Conservation (phyloP, 2,888 invertebrate species). For the Ceriagrion tenellum region DNA sequence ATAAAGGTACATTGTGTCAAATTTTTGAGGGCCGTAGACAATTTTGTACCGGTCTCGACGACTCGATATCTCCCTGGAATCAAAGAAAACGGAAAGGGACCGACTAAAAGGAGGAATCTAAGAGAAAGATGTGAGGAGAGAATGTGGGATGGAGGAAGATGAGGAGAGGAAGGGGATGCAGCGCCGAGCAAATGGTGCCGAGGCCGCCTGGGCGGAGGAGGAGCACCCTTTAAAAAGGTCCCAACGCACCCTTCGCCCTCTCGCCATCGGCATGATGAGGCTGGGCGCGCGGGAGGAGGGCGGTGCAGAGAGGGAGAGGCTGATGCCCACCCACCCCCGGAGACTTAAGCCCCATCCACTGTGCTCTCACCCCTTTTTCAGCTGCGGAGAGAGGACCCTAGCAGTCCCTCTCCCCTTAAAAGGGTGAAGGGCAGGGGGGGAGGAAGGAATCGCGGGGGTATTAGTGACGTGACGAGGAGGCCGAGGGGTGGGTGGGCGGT, state of each 20-base stretch:
- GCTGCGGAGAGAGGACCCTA: background rate
- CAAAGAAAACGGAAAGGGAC: too few species aligned
- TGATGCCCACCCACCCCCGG: constrained; percentile 20
- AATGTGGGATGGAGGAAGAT: background rate
- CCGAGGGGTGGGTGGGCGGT: background rate
- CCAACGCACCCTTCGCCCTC: background rate
- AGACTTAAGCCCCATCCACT: constrained; percentile 55
- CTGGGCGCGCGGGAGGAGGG: background rate
- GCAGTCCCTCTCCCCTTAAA: background rate
- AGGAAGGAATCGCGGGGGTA: constrained; percentile 23
- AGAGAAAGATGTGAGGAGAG: background rate
- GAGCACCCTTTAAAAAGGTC: background rate
- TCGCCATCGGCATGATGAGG: background rate
- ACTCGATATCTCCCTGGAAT: too few species aligned
- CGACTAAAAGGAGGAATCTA: too few species aligned
- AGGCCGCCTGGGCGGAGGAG: background rate
- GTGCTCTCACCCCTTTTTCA: constrained; percentile 31
- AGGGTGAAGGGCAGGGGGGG: constrained; percentile 14
- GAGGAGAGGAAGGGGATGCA: background rate
- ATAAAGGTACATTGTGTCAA: too few species aligned
- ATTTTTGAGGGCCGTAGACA: too few species aligned
- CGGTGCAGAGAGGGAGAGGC: background rate
- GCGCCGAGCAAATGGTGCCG: background rate
- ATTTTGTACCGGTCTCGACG: too few species aligned
- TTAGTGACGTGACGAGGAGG: constrained; percentile 40